A percentile compares a stretch with the other conserved stretches of the same genome.
These are phyloP conservation scores for Punctoribates punctum DNA, from an alignment of 2,888 invertebrate genomes.

Conservation along the genomic window DNA sequence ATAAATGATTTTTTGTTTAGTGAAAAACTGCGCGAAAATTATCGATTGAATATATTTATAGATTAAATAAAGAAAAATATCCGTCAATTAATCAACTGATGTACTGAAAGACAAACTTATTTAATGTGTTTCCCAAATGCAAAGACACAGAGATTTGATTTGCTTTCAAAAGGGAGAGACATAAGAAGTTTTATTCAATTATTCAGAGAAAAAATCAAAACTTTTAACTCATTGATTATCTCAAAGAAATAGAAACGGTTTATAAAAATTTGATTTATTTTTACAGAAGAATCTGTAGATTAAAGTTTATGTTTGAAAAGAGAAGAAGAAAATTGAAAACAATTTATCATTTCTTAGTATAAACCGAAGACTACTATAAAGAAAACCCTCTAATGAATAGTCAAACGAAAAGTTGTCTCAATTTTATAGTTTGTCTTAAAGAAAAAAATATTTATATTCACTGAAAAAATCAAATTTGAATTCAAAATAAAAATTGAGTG, in stretches of 20 bases:
- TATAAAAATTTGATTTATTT: conserved; percentile 11
- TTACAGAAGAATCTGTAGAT: not conserved
- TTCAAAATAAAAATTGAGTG: too few species aligned
- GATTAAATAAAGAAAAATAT: not conserved
- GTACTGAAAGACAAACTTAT: not conserved
- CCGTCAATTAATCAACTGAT: conserved; percentile 3
- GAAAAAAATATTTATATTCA: not conserved
- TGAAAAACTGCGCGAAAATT: too few species aligned
- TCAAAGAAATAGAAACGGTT: not conserved
- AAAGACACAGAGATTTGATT: not conserved
- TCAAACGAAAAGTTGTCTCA: not conserved
- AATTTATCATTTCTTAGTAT: not conserved
- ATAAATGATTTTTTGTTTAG: too few species aligned
- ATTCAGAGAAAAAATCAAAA: conserved; percentile 12
- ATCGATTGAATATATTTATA: not conserved
- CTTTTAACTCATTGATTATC: not conserved
- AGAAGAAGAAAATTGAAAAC: not conserved
- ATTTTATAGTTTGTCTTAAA: not conserved
- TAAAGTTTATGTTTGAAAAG: not conserved
- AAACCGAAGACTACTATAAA: not conserved
- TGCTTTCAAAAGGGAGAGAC: not conserved
- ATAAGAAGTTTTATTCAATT: conserved; percentile 8
- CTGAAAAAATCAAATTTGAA: not conserved
- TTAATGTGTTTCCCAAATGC: not conserved
- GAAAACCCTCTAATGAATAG: conserved; percentile 4